phyloP scores from a whole-genome alignment of 2,113 vertebrate genomes.

The Forbesichthys papilliferus region DNA sequence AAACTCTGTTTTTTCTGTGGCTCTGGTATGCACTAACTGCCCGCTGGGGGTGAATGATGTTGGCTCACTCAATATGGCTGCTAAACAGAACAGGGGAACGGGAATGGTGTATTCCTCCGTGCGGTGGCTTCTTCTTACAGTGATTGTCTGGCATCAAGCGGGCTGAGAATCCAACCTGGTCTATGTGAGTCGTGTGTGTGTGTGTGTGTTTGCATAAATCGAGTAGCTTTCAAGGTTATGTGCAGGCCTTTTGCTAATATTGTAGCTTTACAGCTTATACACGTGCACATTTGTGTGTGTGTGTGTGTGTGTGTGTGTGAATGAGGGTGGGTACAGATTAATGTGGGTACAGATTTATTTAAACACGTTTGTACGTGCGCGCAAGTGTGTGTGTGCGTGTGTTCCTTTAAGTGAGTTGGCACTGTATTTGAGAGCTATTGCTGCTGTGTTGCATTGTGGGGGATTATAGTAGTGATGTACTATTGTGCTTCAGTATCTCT shows the following conservation, averaged over 20 bases:
- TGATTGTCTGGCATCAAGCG: too few relatives aligned
- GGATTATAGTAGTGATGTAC: conserved; percentile 61
- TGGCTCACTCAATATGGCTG: conserved; percentile 16
- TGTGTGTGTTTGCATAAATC: not conserved
- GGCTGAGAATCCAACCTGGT: too few relatives aligned
- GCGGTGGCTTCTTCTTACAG: conserved; percentile 13
- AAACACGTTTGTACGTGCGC: too few relatives aligned
- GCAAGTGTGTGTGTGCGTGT: not conserved
- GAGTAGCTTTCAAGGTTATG: not conserved
- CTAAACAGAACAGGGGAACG: conserved; percentile 9
- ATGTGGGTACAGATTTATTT: conserved; percentile 22
- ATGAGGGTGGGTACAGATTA: conserved; percentile 21
- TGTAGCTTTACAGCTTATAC: not conserved
- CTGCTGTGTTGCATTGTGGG: conserved; percentile 48
- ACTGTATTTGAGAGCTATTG: conserved; percentile 48
- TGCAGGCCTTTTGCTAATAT: not conserved
- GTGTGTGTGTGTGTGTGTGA: not conserved
- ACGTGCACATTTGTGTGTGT: not conserved
- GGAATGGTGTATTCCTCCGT: not conserved
- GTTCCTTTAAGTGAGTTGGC: conserved; percentile 39
- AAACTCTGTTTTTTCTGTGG: too few relatives aligned
- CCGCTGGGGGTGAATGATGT: conserved; percentile 13
- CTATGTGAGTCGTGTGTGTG: not conserved
- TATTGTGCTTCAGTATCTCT: conserved; percentile 64
- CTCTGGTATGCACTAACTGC: not conserved